Conservation (phyloP, 2,797 vertebrate genomes). For the Scomberomorus guttatus region DNA sequence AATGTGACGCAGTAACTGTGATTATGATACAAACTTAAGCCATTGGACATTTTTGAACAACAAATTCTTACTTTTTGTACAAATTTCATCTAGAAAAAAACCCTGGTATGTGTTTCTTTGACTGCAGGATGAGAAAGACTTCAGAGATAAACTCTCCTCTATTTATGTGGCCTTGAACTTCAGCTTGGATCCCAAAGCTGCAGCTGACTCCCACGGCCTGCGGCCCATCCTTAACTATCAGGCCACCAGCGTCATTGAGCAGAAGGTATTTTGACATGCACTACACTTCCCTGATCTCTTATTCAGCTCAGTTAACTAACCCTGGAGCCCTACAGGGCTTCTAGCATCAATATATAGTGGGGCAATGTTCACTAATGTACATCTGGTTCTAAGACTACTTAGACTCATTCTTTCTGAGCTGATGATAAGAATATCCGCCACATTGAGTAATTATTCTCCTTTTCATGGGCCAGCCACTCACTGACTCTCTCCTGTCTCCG, state of each 20-base stretch:
- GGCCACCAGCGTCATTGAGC: conserved; percentile 87
- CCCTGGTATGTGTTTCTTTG: conserved; percentile 34
- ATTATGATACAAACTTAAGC: neutral
- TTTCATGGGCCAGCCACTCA: conserved; percentile 14
- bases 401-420: conserved; percentile 26
- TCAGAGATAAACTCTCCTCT: conserved; percentile 94
- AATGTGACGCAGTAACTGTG: neutral
- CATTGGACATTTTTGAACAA: neutral
- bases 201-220: conserved; percentile 87
- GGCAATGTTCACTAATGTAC: conserved; percentile 1
- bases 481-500: conserved; percentile 13
- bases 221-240: conserved; percentile 92
- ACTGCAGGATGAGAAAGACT: conserved; percentile 91
- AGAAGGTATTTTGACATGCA: conserved; percentile 86
- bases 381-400: conserved; percentile 16
- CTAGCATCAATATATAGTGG: conserved; percentile 7
- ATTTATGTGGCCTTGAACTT: conserved; percentile 92
- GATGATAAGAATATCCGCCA: conserved; percentile 42
- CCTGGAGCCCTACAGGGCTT: neutral
- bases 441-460: conserved; percentile 25
- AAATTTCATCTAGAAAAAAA: conserved; percentile 11
- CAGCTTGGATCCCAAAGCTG: conserved; percentile 88
- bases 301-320: conserved; percentile 4
- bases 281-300: neutral
- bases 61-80: neutral